Evolutionary conservation across 2,888 invertebrate species (phyloP).

Genomic region (Lasioglossum vierecki): DNA sequence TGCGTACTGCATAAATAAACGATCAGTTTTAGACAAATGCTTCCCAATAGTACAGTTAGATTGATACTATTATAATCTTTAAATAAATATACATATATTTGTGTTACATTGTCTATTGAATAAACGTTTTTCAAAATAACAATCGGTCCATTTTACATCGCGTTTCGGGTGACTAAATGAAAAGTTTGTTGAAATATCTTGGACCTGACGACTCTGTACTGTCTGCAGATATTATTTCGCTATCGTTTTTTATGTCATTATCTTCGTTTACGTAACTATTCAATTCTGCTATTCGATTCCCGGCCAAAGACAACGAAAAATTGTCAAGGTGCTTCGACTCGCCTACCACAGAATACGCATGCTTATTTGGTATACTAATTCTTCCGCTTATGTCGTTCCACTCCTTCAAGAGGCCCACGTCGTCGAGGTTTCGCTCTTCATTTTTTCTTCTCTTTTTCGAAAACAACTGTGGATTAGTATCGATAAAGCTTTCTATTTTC

Average conservation of each 20-base stretch:
- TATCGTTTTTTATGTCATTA: background rate
- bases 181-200: background rate
- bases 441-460: constrained; percentile 21
- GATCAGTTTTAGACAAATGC: background rate
- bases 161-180: background rate
- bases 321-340: background rate
- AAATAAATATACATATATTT: constrained; percentile 31
- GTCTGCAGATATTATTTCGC: background rate
- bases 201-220: background rate
- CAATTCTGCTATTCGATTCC: constrained; percentile 10
- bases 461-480: constrained; percentile 69
- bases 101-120: constrained; percentile 31
- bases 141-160: background rate
- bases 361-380: background rate
- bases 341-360: constrained; percentile 17
- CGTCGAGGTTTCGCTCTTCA: background rate
- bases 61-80: constrained; percentile 16
- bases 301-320: background rate
- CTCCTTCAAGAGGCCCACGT: background rate
- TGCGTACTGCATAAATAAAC: background rate
- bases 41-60: background rate
- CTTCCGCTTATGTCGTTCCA: background rate
- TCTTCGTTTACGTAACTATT: background rate
- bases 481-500: constrained; percentile 73
- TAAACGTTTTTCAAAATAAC: constrained; percentile 30